Evolutionary conservation across 2,888 invertebrate genomes (phyloP).

Genomic region (Monochamus alternatus): DNA sequence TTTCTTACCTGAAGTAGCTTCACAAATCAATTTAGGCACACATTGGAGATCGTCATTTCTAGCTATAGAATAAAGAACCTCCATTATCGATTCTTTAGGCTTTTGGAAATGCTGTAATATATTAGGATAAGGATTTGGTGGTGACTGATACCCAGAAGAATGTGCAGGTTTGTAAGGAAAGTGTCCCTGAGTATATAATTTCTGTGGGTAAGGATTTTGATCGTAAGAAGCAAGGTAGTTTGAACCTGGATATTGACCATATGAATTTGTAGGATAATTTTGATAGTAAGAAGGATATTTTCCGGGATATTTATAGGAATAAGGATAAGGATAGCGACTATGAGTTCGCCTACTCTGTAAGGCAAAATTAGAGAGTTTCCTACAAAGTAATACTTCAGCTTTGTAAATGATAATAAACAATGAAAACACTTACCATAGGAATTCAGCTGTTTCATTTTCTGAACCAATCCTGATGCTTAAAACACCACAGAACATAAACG

Average conservation of each 20-base stretch:
- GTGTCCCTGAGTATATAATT: neutral
- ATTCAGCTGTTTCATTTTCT: constrained; percentile 41
- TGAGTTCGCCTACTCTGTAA: constrained; percentile 49
- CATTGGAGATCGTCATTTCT: constrained; percentile 85
- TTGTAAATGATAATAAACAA: neutral
- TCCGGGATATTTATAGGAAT: constrained; percentile 45
- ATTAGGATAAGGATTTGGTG: constrained; percentile 12
- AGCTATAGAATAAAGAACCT: constrained; percentile 76
- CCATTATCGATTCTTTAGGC: constrained; percentile 63
- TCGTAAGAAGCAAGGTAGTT: neutral
- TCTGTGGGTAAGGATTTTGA: neutral
- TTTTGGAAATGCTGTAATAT: constrained; percentile 33
- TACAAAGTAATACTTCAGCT: constrained; percentile 2
- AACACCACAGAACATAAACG: constrained; percentile 21
- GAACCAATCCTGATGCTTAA: constrained; percentile 7
- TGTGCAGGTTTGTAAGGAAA: neutral
- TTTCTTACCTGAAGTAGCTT: constrained; percentile 76
- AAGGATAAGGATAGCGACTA: constrained; percentile 31
- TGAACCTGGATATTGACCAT: constrained; percentile 33
- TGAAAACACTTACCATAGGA: constrained; percentile 47
- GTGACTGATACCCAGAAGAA: neutral
- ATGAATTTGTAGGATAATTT: constrained; percentile 33
- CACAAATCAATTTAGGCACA: constrained; percentile 85
- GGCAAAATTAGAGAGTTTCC: constrained; percentile 51
- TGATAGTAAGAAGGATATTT: constrained; percentile 39